Conservation (phyloP, 2,797 vertebrate genomes). For the Catostomus latipinnis region DNA sequence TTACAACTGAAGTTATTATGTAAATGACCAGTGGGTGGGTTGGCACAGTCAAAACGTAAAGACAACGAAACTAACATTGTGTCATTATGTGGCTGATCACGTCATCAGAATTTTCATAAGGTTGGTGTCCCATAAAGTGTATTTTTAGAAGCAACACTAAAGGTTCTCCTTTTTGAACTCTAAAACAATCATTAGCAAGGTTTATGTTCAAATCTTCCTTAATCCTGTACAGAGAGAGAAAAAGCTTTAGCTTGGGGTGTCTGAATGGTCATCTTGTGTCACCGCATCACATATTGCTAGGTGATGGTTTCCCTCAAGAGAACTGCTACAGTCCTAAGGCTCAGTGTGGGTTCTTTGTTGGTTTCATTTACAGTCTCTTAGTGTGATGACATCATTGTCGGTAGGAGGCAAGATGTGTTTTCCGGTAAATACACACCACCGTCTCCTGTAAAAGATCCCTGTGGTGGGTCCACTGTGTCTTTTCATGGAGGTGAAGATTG, state of each 20-base stretch:
- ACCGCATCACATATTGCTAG: slow-evolving; percentile 49
- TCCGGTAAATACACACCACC: slow-evolving; percentile 57
- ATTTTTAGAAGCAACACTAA: not conserved
- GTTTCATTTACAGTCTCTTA: slow-evolving; percentile 55
- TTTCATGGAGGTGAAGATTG: slow-evolving; percentile 62
- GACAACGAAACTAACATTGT: not conserved
- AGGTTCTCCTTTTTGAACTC: not conserved
- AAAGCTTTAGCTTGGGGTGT: slow-evolving; percentile 3
- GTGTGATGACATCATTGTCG: slow-evolving; percentile 59
- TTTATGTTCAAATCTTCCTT: not conserved
- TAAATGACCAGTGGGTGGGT: slow-evolving; percentile 1
- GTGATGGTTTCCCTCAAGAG: slow-evolving; percentile 15
- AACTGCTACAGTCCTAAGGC: slow-evolving; percentile 59
- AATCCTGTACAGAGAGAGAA: not conserved
- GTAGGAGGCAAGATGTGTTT: slow-evolving; percentile 58
- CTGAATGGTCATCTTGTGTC: slow-evolving; percentile 9
- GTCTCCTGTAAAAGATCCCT: slow-evolving; percentile 67
- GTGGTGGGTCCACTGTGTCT: slow-evolving; percentile 60
- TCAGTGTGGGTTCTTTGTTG: slow-evolving; percentile 59
- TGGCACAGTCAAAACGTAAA: not conserved
- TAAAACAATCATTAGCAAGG: not conserved
- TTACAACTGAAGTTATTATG: not conserved
- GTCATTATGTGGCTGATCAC: not conserved
- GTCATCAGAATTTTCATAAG: slow-evolving; percentile 7
- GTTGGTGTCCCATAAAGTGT: not conserved